A percentile compares a stretch with the other conserved stretches of the same genome.
Evolutionary conservation across 2,888 invertebrate genomes (phyloP).

Genomic region (Endomychus coccineus): DNA sequence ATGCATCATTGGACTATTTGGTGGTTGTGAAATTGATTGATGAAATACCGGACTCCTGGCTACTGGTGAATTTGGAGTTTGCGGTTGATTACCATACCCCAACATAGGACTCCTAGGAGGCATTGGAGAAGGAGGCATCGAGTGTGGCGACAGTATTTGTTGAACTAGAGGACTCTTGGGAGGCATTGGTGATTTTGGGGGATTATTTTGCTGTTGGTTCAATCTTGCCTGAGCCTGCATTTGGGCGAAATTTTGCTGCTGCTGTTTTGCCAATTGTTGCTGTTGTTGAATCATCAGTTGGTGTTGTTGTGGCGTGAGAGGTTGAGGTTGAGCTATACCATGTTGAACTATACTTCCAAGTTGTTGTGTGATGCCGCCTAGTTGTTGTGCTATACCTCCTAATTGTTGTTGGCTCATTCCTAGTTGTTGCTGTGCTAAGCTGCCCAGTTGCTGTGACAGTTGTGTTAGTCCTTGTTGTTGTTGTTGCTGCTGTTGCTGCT

Average conservation of each 20-base stretch:
- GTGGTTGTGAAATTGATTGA: slow-evolving; percentile 40
- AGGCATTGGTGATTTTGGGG: slow-evolving; percentile 51
- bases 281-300: slow-evolving; percentile 29
- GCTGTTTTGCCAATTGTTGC: slow-evolving; percentile 42
- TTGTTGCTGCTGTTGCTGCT: slow-evolving; percentile 44
- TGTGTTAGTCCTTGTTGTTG: slow-evolving; percentile 25
- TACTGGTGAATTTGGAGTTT: slow-evolving; percentile 52
- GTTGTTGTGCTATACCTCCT: slow-evolving; percentile 33
- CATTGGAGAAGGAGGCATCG: slow-evolving; percentile 44
- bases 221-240: slow-evolving; percentile 25
- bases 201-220: slow-evolving; percentile 35
- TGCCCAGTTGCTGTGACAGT: slow-evolving; percentile 26
- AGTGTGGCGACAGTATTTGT: slow-evolving; percentile 43
- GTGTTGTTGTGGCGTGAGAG: slow-evolving; percentile 24
- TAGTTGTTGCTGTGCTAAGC: slow-evolving; percentile 33
- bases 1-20: slow-evolving; percentile 49
- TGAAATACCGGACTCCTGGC: slow-evolving; percentile 53
- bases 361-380: slow-evolving; percentile 34
- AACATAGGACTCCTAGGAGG: slow-evolving; percentile 44
- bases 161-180: slow-evolving; percentile 46
- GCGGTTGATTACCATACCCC: slow-evolving; percentile 35
- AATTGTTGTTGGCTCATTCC: slow-evolving; percentile 37
- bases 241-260: slow-evolving; percentile 37
- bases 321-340: slow-evolving; percentile 39
- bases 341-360: slow-evolving; percentile 32